These are phyloP conservation scores for Sinhomidia bicolor DNA, from an alignment of 2,888 invertebrate genomes.

Conservation along the genomic window DNA sequence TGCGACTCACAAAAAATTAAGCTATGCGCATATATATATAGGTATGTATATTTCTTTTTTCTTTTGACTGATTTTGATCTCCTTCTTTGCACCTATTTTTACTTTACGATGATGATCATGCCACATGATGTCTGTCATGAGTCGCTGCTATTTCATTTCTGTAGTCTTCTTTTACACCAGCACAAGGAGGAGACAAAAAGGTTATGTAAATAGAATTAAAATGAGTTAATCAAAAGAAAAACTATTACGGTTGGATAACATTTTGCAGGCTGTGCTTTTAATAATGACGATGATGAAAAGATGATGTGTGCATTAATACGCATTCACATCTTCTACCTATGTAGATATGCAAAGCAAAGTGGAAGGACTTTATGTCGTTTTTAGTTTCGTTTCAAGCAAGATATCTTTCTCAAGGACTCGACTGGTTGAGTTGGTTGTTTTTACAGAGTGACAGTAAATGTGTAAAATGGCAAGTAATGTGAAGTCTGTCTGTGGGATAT, in stretches of 20 bases:
- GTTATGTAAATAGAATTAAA: conserved; percentile 36
- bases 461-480: neutral
- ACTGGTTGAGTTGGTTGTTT: neutral
- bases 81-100: neutral
- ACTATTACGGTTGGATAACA: neutral
- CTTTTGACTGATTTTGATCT: conserved; percentile 17
- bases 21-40: neutral
- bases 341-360: neutral
- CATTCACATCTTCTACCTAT: neutral
- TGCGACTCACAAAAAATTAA: too few species aligned
- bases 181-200: conserved; percentile 26
- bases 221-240: conserved; percentile 36
- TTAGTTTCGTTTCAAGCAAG: neutral
- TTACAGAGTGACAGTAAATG: neutral
- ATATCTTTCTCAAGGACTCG: neutral
- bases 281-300: neutral
- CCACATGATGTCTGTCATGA: neutral
- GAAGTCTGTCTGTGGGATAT: neutral
- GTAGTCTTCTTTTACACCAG: neutral
- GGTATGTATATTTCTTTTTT: too few species aligned
- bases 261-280: neutral
- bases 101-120: neutral
- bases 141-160: neutral
- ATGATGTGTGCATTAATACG: neutral
- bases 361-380: neutral